Percentiles rank a stretch among this genome's conserved stretches.
These are phyloP conservation scores for Bombus sibiricus DNA, from an alignment of 1,140 invertebrate genomes.

Conservation along the genomic window DNA sequence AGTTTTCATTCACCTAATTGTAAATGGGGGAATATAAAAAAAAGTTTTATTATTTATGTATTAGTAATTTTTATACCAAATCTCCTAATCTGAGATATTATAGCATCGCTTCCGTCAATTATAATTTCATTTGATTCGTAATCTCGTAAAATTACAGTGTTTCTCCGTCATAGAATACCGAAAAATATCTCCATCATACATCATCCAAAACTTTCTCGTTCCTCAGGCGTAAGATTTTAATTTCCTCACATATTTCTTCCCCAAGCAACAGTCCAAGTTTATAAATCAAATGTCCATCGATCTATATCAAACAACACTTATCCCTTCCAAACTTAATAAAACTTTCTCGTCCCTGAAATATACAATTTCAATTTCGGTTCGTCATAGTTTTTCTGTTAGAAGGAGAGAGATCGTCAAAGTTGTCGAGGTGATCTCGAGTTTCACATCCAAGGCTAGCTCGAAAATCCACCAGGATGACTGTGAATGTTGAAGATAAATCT, in stretches of 20 bases:
- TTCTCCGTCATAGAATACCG: too few species aligned
- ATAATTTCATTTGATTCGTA: too few species aligned
- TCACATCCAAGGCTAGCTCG: not conserved
- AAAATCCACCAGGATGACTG: conserved; percentile 12
- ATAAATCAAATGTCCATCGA: not conserved
- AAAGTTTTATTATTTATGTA: too few species aligned
- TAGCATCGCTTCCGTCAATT: too few species aligned
- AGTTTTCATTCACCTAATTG: not conserved
- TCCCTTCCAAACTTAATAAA: not conserved
- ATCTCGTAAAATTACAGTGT: too few species aligned
- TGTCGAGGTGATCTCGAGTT: not conserved
- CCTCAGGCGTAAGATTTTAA: too few species aligned
- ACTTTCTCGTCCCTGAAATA: not conserved
- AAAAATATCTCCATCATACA: too few species aligned
- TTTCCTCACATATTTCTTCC: not conserved
- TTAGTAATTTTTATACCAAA: too few species aligned
- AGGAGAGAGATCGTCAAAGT: not conserved
- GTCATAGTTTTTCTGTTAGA: not conserved
- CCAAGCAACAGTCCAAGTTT: not conserved
- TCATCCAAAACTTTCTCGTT: too few species aligned
- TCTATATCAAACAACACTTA: not conserved
- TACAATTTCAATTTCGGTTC: not conserved
- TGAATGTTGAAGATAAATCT: conserved; percentile 54
- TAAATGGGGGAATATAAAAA: not conserved
- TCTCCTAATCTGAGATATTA: too few species aligned